A percentile compares a stretch with the other conserved stretches of the same genome.
Evolutionary conservation across 2,113 vertebrate species (phyloP).

Genomic region (Campylorhamphus procurvoides): DNA sequence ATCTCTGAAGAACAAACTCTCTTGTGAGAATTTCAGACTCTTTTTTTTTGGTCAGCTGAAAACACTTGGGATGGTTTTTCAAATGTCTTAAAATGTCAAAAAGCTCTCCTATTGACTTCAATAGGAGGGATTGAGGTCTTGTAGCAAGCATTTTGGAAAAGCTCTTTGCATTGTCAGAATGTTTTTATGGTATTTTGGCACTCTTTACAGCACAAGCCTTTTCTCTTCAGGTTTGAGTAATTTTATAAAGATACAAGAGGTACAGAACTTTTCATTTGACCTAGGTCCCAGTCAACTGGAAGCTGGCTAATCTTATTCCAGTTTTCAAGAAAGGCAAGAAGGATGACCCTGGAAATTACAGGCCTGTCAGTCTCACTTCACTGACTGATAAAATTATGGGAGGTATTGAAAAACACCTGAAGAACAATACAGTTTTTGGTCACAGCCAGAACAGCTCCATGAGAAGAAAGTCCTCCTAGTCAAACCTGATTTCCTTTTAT

Average conservation of each 20-base stretch:
- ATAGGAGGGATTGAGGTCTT: not conserved
- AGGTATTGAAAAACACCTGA: not conserved
- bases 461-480: not conserved
- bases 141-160: not conserved
- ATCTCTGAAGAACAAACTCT: not conserved
- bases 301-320: accelerated
- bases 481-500: not conserved
- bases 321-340: not conserved
- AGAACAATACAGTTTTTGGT: accelerated
- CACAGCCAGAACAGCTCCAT: not conserved
- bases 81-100: not conserved
- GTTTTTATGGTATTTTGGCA: not conserved
- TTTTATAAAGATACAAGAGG: not conserved
- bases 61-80: not conserved
- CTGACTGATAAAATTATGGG: not conserved
- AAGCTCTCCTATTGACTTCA: not conserved
- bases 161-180: accelerated
- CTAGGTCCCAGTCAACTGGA: not conserved
- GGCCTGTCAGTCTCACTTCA: not conserved
- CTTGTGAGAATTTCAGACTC: not conserved
- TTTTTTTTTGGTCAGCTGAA: not conserved
- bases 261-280: not conserved
- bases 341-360: not conserved
- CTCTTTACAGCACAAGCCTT: not conserved
- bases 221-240: not conserved